Evolutionary conservation across 2,797 vertebrate genomes (phyloP), one percentile per base, ranked within the genome.

Genomic region (Artibeus jamaicensis): DNA sequence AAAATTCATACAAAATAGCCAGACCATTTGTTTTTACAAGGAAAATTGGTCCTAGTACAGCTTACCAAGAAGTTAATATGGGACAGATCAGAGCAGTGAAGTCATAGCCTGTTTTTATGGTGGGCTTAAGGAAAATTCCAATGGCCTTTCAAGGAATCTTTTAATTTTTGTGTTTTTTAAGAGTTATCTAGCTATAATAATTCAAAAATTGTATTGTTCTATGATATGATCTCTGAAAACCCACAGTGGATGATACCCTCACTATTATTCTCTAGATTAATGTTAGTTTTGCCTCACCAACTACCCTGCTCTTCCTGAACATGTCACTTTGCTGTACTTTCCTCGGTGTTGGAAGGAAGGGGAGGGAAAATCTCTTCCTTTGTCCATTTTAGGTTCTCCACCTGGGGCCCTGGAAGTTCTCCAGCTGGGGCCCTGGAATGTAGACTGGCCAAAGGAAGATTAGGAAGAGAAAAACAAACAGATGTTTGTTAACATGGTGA

Each of bases 141-240:
- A 5, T 70, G 53, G 1, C 5, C n/a, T 86, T 94, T 76, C 50
- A 86, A 67, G 7, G 46, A 73, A 22, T 59, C 44, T 29, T 89
- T 89, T 83, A 50, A 68, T 90, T 92, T 77, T 76, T n/a, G 46
- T 68, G 57, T 48, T 92, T 91, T 91, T 89, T 59, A 50, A 57
- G n/a, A 57, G 15, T 85, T 62, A 86, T 67, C 34, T 89, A 84
- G 19, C 26, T 14, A 65, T 18, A 83, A 55, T 5, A 57, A 8
- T 65, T 42, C 26, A 46, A 15, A 77, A 46, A 19, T 91, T 50
- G 50, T 81, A 79, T 83, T 95, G 11, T 44, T 73, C n/a, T 37
- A 24, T 84, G 59, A 46, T 19, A 22, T 48, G 85, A 62, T 71
- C 19, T 67, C 11, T 57, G 11, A 55, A 93, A 59, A 21, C 53